Evolutionary conservation across 2,888 invertebrate species (phyloP).

Genomic region (Callosobruchus maculatus): DNA sequence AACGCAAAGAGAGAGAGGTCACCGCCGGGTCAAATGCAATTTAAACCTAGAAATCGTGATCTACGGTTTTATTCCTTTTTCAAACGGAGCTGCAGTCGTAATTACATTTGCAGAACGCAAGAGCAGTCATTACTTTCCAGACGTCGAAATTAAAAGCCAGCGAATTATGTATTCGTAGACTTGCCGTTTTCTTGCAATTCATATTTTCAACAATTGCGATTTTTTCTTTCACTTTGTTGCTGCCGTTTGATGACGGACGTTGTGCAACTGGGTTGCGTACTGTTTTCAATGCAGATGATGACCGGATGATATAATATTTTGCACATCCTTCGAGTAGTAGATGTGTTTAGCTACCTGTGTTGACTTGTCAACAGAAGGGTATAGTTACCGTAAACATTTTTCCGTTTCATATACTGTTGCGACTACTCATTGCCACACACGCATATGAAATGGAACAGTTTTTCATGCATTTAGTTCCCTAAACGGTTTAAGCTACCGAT

Average conservation of each 20-base stretch:
- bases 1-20: not conserved
- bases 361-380: too few relatives aligned
- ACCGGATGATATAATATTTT: not conserved
- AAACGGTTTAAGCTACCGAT: too few relatives aligned
- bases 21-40: not conserved
- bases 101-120: not conserved
- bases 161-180: not conserved
- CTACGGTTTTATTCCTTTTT: not conserved
- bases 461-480: too few relatives aligned
- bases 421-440: too few relatives aligned
- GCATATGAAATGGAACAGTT: too few relatives aligned
- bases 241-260: slow-evolving; percentile 1
- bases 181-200: not conserved
- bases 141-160: not conserved
- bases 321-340: too few relatives aligned
- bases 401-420: too few relatives aligned
- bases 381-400: too few relatives aligned
- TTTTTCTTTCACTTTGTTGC: not conserved
- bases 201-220: not conserved
- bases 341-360: too few relatives aligned
- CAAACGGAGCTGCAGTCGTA: not conserved
- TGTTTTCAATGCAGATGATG: not conserved
- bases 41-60: not conserved
- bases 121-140: not conserved
- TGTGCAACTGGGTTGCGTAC: not conserved